Base-by-base conservation (phyloP, 2,797 vertebrate species). In the Tauraco hartlaubi region DNA sequence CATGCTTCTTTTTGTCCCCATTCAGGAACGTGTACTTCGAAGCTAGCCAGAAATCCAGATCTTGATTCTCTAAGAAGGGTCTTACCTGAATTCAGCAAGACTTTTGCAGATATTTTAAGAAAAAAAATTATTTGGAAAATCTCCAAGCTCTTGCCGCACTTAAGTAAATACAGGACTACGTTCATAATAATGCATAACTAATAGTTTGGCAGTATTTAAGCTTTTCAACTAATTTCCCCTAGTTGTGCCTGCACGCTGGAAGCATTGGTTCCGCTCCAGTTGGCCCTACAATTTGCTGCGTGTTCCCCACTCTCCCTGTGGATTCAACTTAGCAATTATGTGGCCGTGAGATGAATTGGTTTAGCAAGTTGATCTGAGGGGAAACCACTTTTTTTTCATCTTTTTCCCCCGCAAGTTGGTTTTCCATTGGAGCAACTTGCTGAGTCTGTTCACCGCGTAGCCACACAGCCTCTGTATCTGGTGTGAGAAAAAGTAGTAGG, bases 381-480 rank as follows among this genome's bases (percentile, higher is more conserved):
- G 26, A 94, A 90, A 90, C 3, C 62, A 71, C 44, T 44, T 35
- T 26, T n/a, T 44, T 21, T n/a, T 43, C 35, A 35, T 29, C 41
- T 59, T 20, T 54, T 58, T 37, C 22, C 39, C 13, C 31, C 15
- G 14, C 25, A 66, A n/a, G 28, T 8, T 77, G 73, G 76, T 91
- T 92, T 95, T 95, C 93, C 90, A 64, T 5, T 62, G 85, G 79
- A 84, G 90, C 76, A 94, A 72, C 22, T 66, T 6, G 12, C 62
- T 18, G 43, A 55, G 44, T 16, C 56, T 1, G 0, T 67, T 79
- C 17, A 11, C 49, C 0, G 0, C 1, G 3, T 4, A 46, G 76
- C 66, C 76, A 13, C 4, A 0, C 19, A 1, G 41, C 7, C 62
- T 22, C 55, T 22, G 29, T 5, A 8, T 3, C n/a, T 58, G 79